Conservation (phyloP, 1,140 invertebrate species). For the Papilio aristodemus region DNA sequence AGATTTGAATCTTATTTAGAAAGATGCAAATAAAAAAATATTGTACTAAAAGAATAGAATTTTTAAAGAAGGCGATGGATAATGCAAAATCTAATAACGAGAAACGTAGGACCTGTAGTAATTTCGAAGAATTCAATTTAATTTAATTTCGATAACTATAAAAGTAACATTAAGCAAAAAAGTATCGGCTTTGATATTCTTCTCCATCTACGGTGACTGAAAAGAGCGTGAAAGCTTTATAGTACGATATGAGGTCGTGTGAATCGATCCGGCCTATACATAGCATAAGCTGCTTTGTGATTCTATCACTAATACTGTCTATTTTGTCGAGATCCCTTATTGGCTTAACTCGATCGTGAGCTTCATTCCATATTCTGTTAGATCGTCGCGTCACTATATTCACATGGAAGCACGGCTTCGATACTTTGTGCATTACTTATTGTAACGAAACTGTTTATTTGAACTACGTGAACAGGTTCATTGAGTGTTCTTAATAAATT, state of each 20-base stretch:
- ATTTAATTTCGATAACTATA: no score
- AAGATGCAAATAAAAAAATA: no score
- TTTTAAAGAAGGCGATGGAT: no score
- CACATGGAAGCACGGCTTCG: not conserved
- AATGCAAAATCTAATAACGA: no score
- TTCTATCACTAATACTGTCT: conserved; percentile 12
- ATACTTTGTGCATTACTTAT: conserved; percentile 13
- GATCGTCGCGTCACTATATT: not conserved
- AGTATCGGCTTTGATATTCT: not conserved
- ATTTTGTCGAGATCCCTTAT: conserved; percentile 13
- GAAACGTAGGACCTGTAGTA: no score
- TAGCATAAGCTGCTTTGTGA: not conserved
- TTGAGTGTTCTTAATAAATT: no score
- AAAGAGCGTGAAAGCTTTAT: not conserved
- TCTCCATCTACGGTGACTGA: not conserved
- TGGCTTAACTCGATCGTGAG: conserved; percentile 8
- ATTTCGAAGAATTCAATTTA: no score
- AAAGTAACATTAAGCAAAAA: no score
- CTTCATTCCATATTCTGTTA: conserved; percentile 14
- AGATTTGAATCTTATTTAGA: no score
- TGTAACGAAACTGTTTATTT: not conserved
- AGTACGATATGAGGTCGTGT: not conserved
- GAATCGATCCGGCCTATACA: not conserved
- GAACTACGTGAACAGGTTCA: not conserved
- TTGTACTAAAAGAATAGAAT: no score